phyloP scores from a whole-genome alignment of 2,113 vertebrate genomes.

The Protobothrops flavoviridis region DNA sequence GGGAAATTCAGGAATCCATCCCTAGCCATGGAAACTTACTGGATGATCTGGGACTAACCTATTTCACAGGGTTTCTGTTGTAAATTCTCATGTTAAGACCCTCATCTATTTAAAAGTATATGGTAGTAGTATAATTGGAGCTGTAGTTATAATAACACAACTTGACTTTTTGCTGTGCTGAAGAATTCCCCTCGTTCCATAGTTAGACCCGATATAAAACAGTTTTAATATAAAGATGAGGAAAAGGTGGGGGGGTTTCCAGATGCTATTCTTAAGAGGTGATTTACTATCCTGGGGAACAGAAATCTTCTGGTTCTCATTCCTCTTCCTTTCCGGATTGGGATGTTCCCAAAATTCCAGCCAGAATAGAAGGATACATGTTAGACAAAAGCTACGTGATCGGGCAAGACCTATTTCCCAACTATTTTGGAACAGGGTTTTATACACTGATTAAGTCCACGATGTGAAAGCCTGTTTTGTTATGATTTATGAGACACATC shows the following conservation, averaged over 20 bases:
- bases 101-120: neutral
- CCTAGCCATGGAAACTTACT: neutral
- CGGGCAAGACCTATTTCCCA: neutral
- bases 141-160: neutral
- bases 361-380: neutral
- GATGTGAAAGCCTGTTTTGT: neutral
- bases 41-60: neutral
- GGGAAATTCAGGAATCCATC: neutral
- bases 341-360: neutral
- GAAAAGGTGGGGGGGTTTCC: neutral
- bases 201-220: neutral
- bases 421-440: neutral
- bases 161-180: neutral
- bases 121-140: neutral
- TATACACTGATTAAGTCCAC: neutral
- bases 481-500: neutral
- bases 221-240: too few species aligned
- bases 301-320: neutral
- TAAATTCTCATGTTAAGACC: neutral
- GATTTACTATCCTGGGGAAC: neutral
- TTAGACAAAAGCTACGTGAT: neutral
- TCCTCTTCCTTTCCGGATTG: neutral
- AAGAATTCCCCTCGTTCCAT: neutral
- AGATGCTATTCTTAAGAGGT: neutral
- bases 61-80: neutral